Percentiles rank a stretch among this genome's conserved stretches.
Evolutionary conservation across 1,140 invertebrate species (phyloP).

Genomic region (Zaprionus kolodkinae): DNA sequence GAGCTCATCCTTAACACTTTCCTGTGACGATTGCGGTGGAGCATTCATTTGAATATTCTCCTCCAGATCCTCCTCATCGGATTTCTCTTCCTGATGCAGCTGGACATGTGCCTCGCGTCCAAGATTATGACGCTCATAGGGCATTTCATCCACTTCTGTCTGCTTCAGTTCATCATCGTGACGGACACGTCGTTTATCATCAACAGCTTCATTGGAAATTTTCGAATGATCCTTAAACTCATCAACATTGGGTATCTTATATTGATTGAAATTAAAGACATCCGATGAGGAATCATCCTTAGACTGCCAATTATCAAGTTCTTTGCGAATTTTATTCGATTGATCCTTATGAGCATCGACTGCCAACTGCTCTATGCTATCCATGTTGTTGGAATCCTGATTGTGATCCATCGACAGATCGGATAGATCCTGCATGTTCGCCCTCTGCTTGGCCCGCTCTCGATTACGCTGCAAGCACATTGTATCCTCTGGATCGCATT

Average conservation of each 20-base stretch:
- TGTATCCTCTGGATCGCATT: constrained; percentile 54
- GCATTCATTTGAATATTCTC: constrained; percentile 17
- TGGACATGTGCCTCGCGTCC: constrained; percentile 12
- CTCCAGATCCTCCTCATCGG: constrained; percentile 8
- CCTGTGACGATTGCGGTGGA: background rate
- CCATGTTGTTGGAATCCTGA: constrained; percentile 3
- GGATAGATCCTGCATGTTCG: constrained; percentile 15
- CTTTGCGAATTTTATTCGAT: constrained; percentile 12
- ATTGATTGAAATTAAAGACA: constrained; percentile 12
- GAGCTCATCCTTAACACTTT: constrained; percentile 14
- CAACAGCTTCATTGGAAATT: constrained; percentile 5
- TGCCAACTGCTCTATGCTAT: constrained; percentile 28
- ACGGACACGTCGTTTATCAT: constrained; percentile 7
- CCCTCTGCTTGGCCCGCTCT: constrained; percentile 4
- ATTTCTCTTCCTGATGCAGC: background rate
- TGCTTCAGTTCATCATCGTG: background rate
- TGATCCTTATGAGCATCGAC: constrained; percentile 24
- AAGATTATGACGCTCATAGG: constrained; percentile 37
- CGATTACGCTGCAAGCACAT: constrained; percentile 43
- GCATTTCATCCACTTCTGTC: background rate
- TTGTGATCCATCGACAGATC: constrained; percentile 2
- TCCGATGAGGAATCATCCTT: constrained; percentile 19
- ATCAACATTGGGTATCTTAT: constrained; percentile 8
- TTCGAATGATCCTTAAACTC: constrained; percentile 28
- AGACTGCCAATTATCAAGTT: constrained; percentile 26